Evolutionary conservation across 2,888 invertebrate species (phyloP).

Genomic region (Ornithoptera alexandrae): DNA sequence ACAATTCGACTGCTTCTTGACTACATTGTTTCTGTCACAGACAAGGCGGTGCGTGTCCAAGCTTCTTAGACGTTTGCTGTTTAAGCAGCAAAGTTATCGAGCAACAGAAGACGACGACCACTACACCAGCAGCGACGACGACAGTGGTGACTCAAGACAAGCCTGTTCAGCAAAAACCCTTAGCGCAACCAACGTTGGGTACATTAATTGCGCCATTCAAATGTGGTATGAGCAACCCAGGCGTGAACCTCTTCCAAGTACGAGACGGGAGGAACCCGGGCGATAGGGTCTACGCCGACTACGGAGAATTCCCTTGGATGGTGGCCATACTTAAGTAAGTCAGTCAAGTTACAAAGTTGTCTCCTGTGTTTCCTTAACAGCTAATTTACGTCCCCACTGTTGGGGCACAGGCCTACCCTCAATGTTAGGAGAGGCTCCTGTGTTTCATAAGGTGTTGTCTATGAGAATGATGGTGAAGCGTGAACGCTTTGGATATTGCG

Average conservation of each 20-base stretch:
- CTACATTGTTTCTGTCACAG: neutral
- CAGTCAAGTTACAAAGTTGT: too few relatives aligned
- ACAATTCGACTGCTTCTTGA: too few relatives aligned
- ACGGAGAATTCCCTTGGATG: constrained; percentile 92
- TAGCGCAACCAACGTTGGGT: neutral
- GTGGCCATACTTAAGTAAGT: constrained; percentile 82
- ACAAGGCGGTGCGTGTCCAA: neutral
- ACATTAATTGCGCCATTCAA: neutral
- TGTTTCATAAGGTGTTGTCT: too few relatives aligned
- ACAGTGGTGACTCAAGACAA: neutral
- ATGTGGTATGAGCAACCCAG: constrained; percentile 86
- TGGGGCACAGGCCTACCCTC: too few relatives aligned
- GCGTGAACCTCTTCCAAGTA: constrained; percentile 80
- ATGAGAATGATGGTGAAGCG: too few relatives aligned
- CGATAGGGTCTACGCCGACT: constrained; percentile 81
- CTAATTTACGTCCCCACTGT: too few relatives aligned
- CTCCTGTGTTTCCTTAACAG: too few relatives aligned
- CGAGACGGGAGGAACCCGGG: constrained; percentile 58
- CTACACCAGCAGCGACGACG: neutral
- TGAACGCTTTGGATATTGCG: too few relatives aligned
- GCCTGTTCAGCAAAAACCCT: neutral
- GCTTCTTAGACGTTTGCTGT: constrained; percentile 6
- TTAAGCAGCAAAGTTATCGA: neutral
- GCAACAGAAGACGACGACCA: neutral
- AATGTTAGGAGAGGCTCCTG: too few relatives aligned